Percentiles rank a stretch among this genome's conserved stretches.
Conservation (phyloP, 2,888 invertebrate genomes). For the Eupithecia subfuscata region DNA sequence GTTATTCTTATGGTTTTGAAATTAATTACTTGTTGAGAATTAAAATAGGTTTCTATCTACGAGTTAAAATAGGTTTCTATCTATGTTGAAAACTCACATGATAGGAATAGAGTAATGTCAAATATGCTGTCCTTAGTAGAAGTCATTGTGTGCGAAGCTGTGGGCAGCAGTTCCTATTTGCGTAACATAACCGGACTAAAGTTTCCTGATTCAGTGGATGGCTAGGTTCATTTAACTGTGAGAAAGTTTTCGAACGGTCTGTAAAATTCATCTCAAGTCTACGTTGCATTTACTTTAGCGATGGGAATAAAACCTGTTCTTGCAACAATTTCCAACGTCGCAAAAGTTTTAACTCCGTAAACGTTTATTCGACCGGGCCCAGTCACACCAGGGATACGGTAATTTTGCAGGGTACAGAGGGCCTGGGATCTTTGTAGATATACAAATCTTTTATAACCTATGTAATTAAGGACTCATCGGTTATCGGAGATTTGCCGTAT, state of each 20-base stretch:
- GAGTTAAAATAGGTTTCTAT: background rate
- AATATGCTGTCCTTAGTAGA: background rate
- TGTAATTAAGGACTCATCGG: background rate
- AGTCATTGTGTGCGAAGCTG: background rate
- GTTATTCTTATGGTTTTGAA: too few species aligned
- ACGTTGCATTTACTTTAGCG: constrained; percentile 49
- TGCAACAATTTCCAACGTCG: constrained; percentile 74
- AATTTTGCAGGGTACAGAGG: background rate
- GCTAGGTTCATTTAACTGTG: constrained; percentile 34
- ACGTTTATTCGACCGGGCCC: constrained; percentile 47
- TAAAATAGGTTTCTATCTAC: background rate
- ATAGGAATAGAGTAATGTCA: background rate
- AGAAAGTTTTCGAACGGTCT: constrained; percentile 37
- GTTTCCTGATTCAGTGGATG: constrained; percentile 18
- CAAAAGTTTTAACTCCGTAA: constrained; percentile 67
- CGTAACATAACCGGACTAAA: background rate
- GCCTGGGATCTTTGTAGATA: background rate
- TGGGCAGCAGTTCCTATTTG: background rate
- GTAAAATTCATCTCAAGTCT: constrained; percentile 44
- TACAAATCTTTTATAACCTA: background rate
- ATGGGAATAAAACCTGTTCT: constrained; percentile 65
- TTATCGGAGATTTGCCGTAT: background rate
- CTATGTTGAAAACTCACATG: background rate
- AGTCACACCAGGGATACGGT: constrained; percentile 30
- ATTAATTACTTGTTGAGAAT: background rate